Percentiles rank a stretch among this genome's conserved stretches.
Conservation (phyloP, 2,888 invertebrate genomes). For the Ichneumoninae sp. region DNA sequence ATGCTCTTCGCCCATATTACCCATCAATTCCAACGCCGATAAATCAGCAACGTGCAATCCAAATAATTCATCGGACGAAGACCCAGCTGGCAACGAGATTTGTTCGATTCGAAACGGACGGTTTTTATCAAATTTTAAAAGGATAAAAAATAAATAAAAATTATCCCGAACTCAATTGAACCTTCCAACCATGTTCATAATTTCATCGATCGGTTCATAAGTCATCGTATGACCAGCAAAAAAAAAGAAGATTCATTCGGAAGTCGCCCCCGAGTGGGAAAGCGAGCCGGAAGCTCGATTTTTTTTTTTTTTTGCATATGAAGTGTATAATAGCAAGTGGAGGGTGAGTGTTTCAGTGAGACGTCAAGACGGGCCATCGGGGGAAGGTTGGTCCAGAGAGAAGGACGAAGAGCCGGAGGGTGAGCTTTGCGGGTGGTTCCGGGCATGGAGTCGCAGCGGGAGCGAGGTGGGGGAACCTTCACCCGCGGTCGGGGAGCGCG, state of each 20-base stretch:
- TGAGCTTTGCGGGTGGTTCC: slow-evolving; percentile 48
- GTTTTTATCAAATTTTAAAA: neutral
- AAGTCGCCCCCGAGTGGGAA: neutral
- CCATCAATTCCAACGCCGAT: too few relatives aligned
- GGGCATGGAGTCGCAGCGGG: slow-evolving; percentile 46
- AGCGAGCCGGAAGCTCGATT: slow-evolving; percentile 17
- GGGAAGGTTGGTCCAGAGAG: slow-evolving; percentile 49
- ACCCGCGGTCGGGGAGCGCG: slow-evolving; percentile 58
- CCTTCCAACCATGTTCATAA: neutral
- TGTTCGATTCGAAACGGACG: neutral
- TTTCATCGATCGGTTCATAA: neutral
- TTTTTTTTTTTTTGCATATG: slow-evolving; percentile 68
- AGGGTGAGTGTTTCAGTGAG: slow-evolving; percentile 72
- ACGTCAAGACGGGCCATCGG: slow-evolving; percentile 69
- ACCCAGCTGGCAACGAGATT: neutral
- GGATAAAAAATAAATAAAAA: neutral
- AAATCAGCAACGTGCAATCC: too few relatives aligned
- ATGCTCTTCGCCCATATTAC: too few relatives aligned
- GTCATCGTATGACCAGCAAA: neutral
- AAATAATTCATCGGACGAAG: too few relatives aligned
- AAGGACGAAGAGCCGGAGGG: slow-evolving; percentile 21
- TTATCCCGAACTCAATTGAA: too few relatives aligned
- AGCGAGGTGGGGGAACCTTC: slow-evolving; percentile 30
- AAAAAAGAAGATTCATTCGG: neutral
- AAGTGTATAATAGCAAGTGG: slow-evolving; percentile 72